These are phyloP conservation scores for Paraescarpia echinospica DNA, from an alignment of 1,140 invertebrate genomes.

Conservation along the genomic window DNA sequence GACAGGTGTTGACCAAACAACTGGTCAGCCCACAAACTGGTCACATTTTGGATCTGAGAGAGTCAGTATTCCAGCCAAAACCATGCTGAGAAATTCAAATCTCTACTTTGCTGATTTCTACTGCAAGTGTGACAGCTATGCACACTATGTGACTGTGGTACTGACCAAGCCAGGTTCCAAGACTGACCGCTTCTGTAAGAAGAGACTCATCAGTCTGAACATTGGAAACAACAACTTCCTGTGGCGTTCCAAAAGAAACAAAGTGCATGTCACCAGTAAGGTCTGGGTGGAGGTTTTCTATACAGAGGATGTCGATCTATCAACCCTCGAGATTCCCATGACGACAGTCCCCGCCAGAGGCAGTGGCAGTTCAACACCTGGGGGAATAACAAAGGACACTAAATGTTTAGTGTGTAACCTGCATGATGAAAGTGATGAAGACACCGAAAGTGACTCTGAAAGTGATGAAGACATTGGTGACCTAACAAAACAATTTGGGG, in stretches of 20 bases:
- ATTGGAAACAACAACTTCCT: conserved; percentile 20
- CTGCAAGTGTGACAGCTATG: conserved; percentile 3
- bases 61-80: conserved; percentile 12
- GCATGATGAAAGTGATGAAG: not conserved
- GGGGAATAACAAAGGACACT: not conserved
- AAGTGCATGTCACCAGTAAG: not conserved
- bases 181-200: conserved; percentile 21
- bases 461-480: not conserved
- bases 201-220: not conserved
- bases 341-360: not conserved
- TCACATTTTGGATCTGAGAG: conserved; percentile 16
- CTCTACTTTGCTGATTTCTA: conserved; percentile 32
- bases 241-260: not conserved
- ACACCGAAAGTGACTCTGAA: not conserved
- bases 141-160: conserved; percentile 26
- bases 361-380: not conserved
- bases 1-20: not conserved
- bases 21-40: not conserved
- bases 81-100: conserved; percentile 1
- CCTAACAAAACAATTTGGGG: not conserved
- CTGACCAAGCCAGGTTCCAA: conserved; percentile 8
- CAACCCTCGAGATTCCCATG: not conserved
- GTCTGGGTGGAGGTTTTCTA: not conserved
- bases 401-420: conserved; percentile 1
- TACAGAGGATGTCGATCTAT: not conserved